phyloP scores from a whole-genome alignment of 53 echinoderm and acorn worm genomes.

The Luidia sarsii region DNA sequence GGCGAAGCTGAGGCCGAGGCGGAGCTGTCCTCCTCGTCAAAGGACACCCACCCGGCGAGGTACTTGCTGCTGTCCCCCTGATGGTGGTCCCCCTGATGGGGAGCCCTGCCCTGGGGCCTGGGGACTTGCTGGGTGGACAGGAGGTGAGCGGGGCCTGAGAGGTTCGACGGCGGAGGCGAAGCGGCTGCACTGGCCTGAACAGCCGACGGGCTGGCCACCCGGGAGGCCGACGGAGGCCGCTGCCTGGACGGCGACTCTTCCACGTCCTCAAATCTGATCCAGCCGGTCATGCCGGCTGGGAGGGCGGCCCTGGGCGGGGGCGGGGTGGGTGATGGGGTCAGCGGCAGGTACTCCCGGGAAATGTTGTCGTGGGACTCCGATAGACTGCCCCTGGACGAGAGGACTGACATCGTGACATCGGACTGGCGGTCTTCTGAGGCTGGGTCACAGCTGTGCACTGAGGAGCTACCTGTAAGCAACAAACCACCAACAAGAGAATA shows the following conservation, averaged over 20 bases:
- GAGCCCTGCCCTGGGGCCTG: conserved; percentile 1
- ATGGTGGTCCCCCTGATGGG: not conserved
- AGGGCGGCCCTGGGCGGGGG: conserved; percentile 58
- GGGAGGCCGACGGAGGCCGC: not conserved
- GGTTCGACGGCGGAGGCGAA: conserved; percentile 11
- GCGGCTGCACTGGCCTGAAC: conserved; percentile 53
- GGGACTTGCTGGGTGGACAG: not conserved
- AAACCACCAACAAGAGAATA: too few species aligned
- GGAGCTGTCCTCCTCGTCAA: conserved; percentile 37
- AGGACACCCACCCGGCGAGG: conserved; percentile 24
- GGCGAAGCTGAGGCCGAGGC: not conserved
- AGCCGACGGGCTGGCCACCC: conserved; percentile 23
- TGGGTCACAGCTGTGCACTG: conserved; percentile 70
- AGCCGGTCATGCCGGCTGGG: conserved; percentile 52
- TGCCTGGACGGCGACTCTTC: not conserved
- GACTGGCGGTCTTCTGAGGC: conserved; percentile 78
- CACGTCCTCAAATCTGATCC: conserved; percentile 68
- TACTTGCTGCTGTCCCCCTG: not conserved
- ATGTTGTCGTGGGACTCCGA: conserved; percentile 69
- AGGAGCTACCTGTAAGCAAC: conserved; percentile 71
- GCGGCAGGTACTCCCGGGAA: conserved; percentile 88
- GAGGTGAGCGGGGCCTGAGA: conserved; percentile 12
- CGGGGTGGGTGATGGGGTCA: conserved; percentile 48
- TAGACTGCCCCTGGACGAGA: conserved; percentile 81
- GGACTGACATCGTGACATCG: conserved; percentile 70